phyloP scores from a whole-genome alignment of 2,888 invertebrate species.

The Anthophora plumipes region DNA sequence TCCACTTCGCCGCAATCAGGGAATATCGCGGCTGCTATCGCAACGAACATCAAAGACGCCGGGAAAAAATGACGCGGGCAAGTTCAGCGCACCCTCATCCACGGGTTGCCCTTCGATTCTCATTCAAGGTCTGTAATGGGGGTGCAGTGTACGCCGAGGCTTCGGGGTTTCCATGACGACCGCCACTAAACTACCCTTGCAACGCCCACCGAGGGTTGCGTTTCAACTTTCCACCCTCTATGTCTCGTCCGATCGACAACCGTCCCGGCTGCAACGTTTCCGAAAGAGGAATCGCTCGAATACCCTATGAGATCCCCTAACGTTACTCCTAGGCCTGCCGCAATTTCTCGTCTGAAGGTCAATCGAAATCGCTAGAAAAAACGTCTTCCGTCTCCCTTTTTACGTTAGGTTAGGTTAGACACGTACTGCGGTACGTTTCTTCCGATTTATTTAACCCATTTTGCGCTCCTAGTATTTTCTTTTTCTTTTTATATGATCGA shows the following conservation, averaged over 20 bases:
- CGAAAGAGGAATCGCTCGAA: slow-evolving; percentile 57
- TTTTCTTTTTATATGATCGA: too few relatives aligned
- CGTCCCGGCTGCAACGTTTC: slow-evolving; percentile 60
- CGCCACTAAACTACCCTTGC: slow-evolving; percentile 84
- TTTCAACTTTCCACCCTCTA: slow-evolving; percentile 80
- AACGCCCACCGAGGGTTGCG: slow-evolving; percentile 80
- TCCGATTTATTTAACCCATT: too few relatives aligned
- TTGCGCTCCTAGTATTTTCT: too few relatives aligned
- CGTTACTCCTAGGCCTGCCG: slow-evolving; percentile 51
- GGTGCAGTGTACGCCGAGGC: slow-evolving; percentile 82
- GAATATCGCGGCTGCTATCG: slow-evolving; percentile 27
- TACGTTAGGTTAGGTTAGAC: too few relatives aligned
- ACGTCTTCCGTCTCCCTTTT: too few relatives aligned
- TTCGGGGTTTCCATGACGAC: slow-evolving; percentile 84
- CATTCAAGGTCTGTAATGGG: slow-evolving; percentile 83
- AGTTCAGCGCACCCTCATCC: slow-evolving; percentile 70
- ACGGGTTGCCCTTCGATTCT: slow-evolving; percentile 82
- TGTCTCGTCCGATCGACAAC: slow-evolving; percentile 71
- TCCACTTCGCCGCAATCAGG: background rate
- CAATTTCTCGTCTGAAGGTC: slow-evolving; percentile 56
- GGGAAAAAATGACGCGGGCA: slow-evolving; percentile 56
- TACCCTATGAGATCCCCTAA: slow-evolving; percentile 8
- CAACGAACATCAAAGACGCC: slow-evolving; percentile 24
- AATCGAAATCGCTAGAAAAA: slow-evolving; percentile 7
- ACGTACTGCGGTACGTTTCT: too few relatives aligned